These are phyloP conservation scores for Luperina testacea DNA, from an alignment of 2,888 invertebrate species.

Conservation along the genomic window DNA sequence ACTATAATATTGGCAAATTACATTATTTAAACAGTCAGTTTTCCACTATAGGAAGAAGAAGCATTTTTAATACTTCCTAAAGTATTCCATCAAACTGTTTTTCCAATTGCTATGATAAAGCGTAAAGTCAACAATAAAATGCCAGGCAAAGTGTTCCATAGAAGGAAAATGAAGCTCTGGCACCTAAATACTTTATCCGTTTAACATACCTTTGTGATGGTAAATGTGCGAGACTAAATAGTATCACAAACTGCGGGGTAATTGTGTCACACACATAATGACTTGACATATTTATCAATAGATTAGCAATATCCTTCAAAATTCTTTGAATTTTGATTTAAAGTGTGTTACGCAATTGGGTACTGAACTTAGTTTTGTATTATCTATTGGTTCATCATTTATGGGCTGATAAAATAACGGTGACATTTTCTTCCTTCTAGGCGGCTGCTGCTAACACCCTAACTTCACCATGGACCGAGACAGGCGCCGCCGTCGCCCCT, in stretches of 20 bases:
- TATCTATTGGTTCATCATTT: no score
- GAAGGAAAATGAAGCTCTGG: background rate
- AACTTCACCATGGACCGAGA: slow-evolving; percentile 69
- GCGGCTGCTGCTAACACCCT: slow-evolving; percentile 81
- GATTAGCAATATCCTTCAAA: no score
- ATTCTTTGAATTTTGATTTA: no score
- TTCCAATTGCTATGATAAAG: background rate
- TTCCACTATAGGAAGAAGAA: background rate
- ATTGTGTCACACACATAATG: no score
- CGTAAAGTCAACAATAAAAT: background rate
- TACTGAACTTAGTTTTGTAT: no score
- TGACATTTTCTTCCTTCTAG: slow-evolving; percentile 68
- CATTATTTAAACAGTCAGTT: background rate
- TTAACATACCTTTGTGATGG: background rate
- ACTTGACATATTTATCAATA: no score
- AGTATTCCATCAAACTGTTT: background rate
- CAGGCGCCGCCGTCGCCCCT: slow-evolving; percentile 65
- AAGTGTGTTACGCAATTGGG: no score
- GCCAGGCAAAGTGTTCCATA: background rate
- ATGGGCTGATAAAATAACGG: slow-evolving; percentile 1
- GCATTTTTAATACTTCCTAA: background rate
- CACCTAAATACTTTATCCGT: background rate
- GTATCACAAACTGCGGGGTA: no score
- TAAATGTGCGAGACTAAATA: background rate
- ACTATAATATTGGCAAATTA: background rate